Conservation (phyloP, 2,888 invertebrate species). For the Aphidoletes aphidimyza region DNA sequence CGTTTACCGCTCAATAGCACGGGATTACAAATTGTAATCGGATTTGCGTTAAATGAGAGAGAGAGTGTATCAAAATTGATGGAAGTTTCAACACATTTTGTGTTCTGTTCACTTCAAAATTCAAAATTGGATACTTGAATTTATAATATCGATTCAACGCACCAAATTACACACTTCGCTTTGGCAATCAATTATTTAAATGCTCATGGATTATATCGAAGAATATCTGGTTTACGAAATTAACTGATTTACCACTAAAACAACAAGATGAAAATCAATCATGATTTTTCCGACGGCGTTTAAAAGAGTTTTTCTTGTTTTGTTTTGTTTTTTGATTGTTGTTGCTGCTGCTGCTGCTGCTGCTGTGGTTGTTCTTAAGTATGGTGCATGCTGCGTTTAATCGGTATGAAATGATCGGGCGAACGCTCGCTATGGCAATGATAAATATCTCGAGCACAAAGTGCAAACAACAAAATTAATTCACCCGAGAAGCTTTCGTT, state of each 20-base stretch:
- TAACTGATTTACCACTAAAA: not conserved
- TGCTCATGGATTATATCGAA: not conserved
- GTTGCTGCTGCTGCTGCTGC: too few species aligned
- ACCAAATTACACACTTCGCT: not conserved
- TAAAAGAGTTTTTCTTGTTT: too few species aligned
- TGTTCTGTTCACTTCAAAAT: not conserved
- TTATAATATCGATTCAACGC: not conserved
- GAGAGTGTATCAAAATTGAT: not conserved
- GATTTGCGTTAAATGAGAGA: not conserved
- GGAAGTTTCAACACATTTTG: not conserved
- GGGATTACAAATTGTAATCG: constrained; percentile 41
- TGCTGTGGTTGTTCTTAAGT: too few species aligned
- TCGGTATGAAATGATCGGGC: not conserved
- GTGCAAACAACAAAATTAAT: not conserved
- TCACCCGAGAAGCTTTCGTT: not conserved
- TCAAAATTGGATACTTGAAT: not conserved
- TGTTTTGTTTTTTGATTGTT: too few species aligned
- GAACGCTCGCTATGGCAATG: not conserved
- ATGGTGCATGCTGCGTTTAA: too few species aligned
- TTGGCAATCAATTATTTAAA: constrained; percentile 13
- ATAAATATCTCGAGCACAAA: not conserved
- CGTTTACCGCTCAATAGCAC: not conserved
- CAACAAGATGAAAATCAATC: constrained; percentile 19
- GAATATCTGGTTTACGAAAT: not conserved
- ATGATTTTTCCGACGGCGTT: constrained; percentile 15